A percentile compares a stretch with the other conserved stretches of the same genome.
Evolutionary conservation across 2,113 vertebrate species (phyloP).

Genomic region (Onychostruthus taczanowskii): DNA sequence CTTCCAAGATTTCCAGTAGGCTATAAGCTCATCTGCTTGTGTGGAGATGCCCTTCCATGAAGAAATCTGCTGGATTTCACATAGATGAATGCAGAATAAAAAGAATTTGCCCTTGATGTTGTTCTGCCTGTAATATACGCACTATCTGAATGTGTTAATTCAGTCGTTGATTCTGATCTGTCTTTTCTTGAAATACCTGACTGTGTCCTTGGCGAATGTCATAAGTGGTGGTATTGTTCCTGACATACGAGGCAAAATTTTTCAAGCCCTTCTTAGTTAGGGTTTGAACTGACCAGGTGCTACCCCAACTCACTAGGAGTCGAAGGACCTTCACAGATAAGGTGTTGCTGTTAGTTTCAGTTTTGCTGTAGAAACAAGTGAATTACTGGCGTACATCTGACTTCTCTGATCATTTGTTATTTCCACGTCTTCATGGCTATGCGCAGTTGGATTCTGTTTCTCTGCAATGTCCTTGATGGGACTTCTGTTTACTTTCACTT

Average conservation of each 20-base stretch:
- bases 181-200: conserved; percentile 32
- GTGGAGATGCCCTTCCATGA: conserved; percentile 12
- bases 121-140: conserved; percentile 21
- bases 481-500: conserved; percentile 17
- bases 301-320: conserved; percentile 41
- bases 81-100: conserved; percentile 19
- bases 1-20: background rate
- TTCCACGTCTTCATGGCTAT: background rate
- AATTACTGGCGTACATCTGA: background rate
- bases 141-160: conserved; percentile 14
- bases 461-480: background rate
- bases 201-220: conserved; percentile 42
- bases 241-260: background rate
- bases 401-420: background rate
- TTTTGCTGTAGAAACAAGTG: conserved; percentile 16
- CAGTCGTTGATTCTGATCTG: background rate
- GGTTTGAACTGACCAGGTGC: conserved; percentile 35
- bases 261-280: conserved; percentile 8
- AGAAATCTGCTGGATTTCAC: conserved; percentile 21
- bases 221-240: background rate
- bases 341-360: conserved; percentile 44
- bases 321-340: conserved; percentile 51
- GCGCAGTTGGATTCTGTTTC: background rate
- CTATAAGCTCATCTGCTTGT: conserved; percentile 24
- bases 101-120: conserved; percentile 1